Evolutionary conservation across 2,113 vertebrate genomes (phyloP), one percentile per base, ranked within the genome.

Genomic region (Poeciliopsis prolifica): DNA sequence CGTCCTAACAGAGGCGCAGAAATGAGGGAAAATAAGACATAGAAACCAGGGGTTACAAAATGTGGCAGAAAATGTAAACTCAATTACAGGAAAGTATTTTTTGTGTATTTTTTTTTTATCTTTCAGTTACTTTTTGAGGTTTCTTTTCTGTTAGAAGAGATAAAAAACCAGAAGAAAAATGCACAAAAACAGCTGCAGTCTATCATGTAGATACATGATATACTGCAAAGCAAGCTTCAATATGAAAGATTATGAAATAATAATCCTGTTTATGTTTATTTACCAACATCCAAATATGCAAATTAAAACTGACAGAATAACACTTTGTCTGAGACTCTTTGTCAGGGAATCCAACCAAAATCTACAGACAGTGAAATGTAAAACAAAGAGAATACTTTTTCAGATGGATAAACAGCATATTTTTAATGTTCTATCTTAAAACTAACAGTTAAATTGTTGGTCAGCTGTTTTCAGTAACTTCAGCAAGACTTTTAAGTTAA

Each of bases 1-100:
- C 72, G 95, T 96, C 94, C 98, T 99, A 83, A 87, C 82, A 87
- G 86, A 83, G 58, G 61, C 0, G 74, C 12, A 26, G 60, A 54
- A 17, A 11, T 69, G 15, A 8, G 24, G 37, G 4, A 33, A 63
- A 9, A 44, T 26, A 1, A 75, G 24, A 58, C 22, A 33, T 3
- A 64, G 17, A 9, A 19, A 30, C 5, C 22, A 31, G 19, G 44
- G 15, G 17, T 48, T 48, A 42, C 5, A 48, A 48, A 48, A 17
- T 48, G 5, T 48, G 4, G 12, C 14, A 30, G 7, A 31, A 31
- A 15, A 48, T 1, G 14, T 48, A 48, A n/a, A 58, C 51, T 24
- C 7, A 10, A n/a, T 11, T n/a, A 17, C 44, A 48, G 19, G 2
- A 6, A 17, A 48, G 3, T 24, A 7, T 54, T 54, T 54, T 17